Evolutionary conservation across 1,140 invertebrate species (phyloP).

Genomic region (Pentalonia nigronervosa): DNA sequence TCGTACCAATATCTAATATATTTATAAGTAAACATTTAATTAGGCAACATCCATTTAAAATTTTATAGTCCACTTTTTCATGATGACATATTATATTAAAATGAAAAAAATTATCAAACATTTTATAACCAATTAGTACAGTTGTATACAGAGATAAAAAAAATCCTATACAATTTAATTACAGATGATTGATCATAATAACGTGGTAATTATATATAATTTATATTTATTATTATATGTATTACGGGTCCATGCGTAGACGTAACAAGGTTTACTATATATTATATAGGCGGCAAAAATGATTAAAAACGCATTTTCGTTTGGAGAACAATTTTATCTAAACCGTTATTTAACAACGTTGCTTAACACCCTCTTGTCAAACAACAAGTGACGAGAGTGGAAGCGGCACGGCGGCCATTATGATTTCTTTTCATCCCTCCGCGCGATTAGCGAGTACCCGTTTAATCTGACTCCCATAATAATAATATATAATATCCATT

Average conservation of each 20-base stretch:
- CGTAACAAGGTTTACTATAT: not conserved
- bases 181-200: not conserved
- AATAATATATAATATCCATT: slow-evolving; percentile 33
- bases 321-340: slow-evolving; percentile 25
- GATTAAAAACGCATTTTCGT: slow-evolving; percentile 32
- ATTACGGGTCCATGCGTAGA: not conserved
- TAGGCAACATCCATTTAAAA: not conserved
- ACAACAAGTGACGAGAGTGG: slow-evolving; percentile 33
- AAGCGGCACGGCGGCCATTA: slow-evolving; percentile 11
- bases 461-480: slow-evolving; percentile 51
- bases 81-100: not conserved
- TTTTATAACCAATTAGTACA: slow-evolving; percentile 30
- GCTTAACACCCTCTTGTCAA: slow-evolving; percentile 35
- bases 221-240: not conserved
- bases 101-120: not conserved
- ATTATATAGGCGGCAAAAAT: not conserved
- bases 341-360: slow-evolving; percentile 33
- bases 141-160: slow-evolving; percentile 16
- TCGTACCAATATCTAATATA: not conserved
- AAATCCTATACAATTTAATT: not conserved
- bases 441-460: slow-evolving; percentile 42
- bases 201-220: slow-evolving; percentile 27
- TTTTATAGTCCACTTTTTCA: slow-evolving; percentile 7
- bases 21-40: not conserved
- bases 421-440: slow-evolving; percentile 41